Conservation (phyloP, 2,888 invertebrate genomes). For the Argyresthia albistria region DNA sequence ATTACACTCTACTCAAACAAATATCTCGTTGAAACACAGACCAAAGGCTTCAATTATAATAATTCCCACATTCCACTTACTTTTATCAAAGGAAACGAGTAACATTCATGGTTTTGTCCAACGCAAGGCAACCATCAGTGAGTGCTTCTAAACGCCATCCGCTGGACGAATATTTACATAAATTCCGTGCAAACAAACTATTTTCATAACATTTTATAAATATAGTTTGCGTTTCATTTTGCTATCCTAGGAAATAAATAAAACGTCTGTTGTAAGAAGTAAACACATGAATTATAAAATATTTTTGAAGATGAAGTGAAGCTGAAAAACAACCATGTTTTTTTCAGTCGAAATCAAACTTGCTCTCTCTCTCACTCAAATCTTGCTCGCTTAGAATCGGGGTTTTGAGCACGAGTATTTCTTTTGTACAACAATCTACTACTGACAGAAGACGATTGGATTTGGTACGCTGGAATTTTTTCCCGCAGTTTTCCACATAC, state of each 20-base stretch:
- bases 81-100: slow-evolving; percentile 46
- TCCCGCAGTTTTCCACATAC: too few relatives aligned
- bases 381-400: too few relatives aligned
- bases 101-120: slow-evolving; percentile 48
- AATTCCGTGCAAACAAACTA: background rate
- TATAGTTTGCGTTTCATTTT: background rate
- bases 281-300: slow-evolving; percentile 36
- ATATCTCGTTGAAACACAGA: slow-evolving; percentile 1
- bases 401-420: too few relatives aligned
- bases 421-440: too few relatives aligned
- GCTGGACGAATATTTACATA: slow-evolving; percentile 32
- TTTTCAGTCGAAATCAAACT: slow-evolving; percentile 20
- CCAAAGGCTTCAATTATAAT: slow-evolving; percentile 18
- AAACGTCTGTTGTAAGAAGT: slow-evolving; percentile 25
- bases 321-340: slow-evolving; percentile 72
- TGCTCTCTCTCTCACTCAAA: too few relatives aligned
- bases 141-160: slow-evolving; percentile 49
- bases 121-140: slow-evolving; percentile 39
- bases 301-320: slow-evolving; percentile 44
- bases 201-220: background rate
- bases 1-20: slow-evolving; percentile 24
- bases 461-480: too few relatives aligned
- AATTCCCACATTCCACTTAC: slow-evolving; percentile 38
- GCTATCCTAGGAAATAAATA: slow-evolving; percentile 19
- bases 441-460: too few relatives aligned